Evolutionary conservation across 2,113 vertebrate genomes (phyloP), one percentile per base, ranked within the genome.

Genomic region (Numenius arquata): DNA sequence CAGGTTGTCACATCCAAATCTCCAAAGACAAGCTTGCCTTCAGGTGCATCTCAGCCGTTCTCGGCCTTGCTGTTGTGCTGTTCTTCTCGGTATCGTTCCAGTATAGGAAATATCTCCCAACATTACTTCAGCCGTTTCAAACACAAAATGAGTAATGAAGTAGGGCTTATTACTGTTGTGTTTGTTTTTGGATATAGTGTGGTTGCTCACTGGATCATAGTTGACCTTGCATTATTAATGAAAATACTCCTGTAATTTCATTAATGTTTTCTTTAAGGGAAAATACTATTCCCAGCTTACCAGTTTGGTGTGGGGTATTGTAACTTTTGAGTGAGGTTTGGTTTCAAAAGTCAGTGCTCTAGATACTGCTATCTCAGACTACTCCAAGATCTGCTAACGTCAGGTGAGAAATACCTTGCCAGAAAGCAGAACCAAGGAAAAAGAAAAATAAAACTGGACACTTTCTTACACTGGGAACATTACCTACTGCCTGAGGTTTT

Each of bases 51-150:
- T 52, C 19, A 15, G 30, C 21, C 20, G 2, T 52, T 85, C 48
- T 50, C 27, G 5, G 8, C 34, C 52, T 2, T n/a, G 0, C n/a
- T 27, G 0, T 11, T 11, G 10, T 43, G 45, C 7, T 5, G 1
- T 4, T 36, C 21, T 56, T 83, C 50, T 81, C 27, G 5, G 0
- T 29, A 30, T 18, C 26, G 16, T 71, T 27, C 30, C 10, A 16
- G 17, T 6, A 6, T 12, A 34, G 62, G 56, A 94, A 88, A 34
- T 34, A 34, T 0, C 52, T 78, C 43, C 38, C 43, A 81, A 47
- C 6, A 2, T 67, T 68, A 27, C 15, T 75, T 4, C 29, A 87
- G 19, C 36, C 34, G 7, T 88, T 81, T 30, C 88, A 94, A 83
- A 93, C 30, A 12, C 45, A 52, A 65, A 66, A 83, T 53, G 26